A percentile compares a stretch with the other conserved stretches of the same genome.
These are phyloP conservation scores for Fringilla coelebs DNA, from an alignment of 2,797 vertebrate genomes.

Conservation along the genomic window DNA sequence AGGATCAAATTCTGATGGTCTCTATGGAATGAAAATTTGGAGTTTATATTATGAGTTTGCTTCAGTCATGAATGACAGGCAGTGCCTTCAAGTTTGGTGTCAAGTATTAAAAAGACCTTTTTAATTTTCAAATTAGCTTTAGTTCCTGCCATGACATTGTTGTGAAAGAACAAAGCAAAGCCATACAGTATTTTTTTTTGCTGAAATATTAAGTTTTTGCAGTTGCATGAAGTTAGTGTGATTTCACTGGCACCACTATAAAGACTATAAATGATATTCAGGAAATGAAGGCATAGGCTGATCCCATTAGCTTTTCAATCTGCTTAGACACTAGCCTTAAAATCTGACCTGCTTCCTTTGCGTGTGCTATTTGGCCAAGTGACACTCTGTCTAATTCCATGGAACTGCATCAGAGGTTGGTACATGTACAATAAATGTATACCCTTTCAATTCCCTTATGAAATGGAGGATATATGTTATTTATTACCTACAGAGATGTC, in stretches of 20 bases:
- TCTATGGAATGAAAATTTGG: not conserved
- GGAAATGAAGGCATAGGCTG: not conserved
- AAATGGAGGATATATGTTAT: not conserved
- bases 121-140: not conserved
- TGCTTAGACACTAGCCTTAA: not conserved
- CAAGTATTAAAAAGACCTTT: not conserved
- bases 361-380: not conserved
- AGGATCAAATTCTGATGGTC: not conserved
- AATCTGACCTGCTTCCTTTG: not conserved
- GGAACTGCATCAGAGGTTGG: not conserved
- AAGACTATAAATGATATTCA: not conserved
- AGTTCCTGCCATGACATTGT: not conserved
- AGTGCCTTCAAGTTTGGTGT: not conserved
- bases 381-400: not conserved
- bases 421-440: not conserved
- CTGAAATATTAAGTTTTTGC: not conserved
- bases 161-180: not conserved
- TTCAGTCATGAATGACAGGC: not conserved
- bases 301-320: not conserved
- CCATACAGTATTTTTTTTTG: not conserved
- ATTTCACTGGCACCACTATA: not conserved
- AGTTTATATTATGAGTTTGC: not conserved
- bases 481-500: constrained; percentile 14
- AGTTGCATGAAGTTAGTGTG: not conserved
- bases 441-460: not conserved